Base-by-base conservation (phyloP, 1,140 invertebrate species). In the Callitettix versicolor region DNA sequence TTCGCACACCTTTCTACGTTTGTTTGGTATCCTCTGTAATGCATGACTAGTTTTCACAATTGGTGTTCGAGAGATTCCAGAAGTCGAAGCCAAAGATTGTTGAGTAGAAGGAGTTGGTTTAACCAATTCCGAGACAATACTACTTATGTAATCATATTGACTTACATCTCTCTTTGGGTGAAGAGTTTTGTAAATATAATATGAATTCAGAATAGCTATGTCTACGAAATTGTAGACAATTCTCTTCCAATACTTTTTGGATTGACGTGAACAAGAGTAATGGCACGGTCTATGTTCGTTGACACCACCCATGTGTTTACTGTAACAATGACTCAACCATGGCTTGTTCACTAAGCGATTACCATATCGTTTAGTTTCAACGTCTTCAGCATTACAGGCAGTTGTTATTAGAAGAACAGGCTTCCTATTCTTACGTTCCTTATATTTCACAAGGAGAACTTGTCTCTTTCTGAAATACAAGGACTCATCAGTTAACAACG, bases 341-440 rank as follows among this genome's bases (percentile, higher is more conserved):
- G 52, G 52, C 15, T 54, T 54, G 14, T 43, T 34, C 15, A 22
- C 36, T 17, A 26, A 22, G 20, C 14, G 24, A 17, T 55, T 26
- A 20, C 52, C 42, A 44, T 17, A 43, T 30, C 38, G 43, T 15
- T 22, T 54, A 14, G 7, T 3, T 26, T 43, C 33, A 6, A 26
- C 38, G 30, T 54, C 36, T 26, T 54, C 42, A 42, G 52, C 52
- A 26, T 43, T 38, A 33, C 17, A 54, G 22, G 33, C 52, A 20
- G 52, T 44, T 43, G 52, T 54, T 6, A 53, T 21, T 30, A 54
- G 40, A 26, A 43, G 26, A 26, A 54, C 42, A 21, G 52, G 52
- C n/a, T 54, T 54, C 21, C 24, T 7, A 55, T 36, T 26, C 36
- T 26, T 26, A 54, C 33, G 17, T n/a, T n/a, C n/a, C n/a, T n/a